phyloP scores from a whole-genome alignment of 2,113 vertebrate genomes.

The Hiodon tergisus region DNA sequence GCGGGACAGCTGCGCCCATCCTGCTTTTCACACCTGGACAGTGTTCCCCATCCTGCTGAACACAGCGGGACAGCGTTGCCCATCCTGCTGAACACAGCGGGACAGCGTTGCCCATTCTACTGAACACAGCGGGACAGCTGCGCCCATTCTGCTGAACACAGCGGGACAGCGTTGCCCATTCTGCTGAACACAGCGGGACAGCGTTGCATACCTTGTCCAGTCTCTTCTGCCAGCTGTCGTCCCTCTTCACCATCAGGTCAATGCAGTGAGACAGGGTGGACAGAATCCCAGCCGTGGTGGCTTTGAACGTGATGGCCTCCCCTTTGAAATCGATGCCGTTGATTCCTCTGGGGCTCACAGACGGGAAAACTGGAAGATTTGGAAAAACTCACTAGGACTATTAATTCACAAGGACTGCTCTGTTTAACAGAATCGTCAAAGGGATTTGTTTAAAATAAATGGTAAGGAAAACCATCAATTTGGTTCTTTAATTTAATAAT shows the following conservation, averaged over 20 bases:
- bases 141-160: not conserved
- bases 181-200: not conserved
- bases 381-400: not conserved
- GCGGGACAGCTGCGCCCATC: too few relatives aligned
- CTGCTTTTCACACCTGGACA: too few relatives aligned
- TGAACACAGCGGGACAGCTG: not conserved
- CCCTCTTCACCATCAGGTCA: constrained; percentile 92
- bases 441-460: too few relatives aligned
- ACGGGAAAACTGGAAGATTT: constrained; percentile 72
- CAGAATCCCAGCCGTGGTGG: constrained; percentile 94
- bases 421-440: too few relatives aligned
- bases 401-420: too few relatives aligned
- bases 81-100: not conserved
- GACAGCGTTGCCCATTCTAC: not conserved
- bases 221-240: constrained; percentile 95
- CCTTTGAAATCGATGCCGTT: constrained; percentile 98
- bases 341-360: constrained; percentile 79
- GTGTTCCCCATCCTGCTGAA: too few relatives aligned
- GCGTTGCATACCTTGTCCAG: constrained; percentile 80
- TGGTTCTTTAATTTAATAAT: too few relatives aligned
- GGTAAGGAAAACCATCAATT: too few relatives aligned
- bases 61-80: too few relatives aligned
- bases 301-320: constrained; percentile 98
- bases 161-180: not conserved
- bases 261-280: constrained; percentile 95